Conservation (phyloP, 1,140 invertebrate species). For the Panagrolaimus sp. region DNA sequence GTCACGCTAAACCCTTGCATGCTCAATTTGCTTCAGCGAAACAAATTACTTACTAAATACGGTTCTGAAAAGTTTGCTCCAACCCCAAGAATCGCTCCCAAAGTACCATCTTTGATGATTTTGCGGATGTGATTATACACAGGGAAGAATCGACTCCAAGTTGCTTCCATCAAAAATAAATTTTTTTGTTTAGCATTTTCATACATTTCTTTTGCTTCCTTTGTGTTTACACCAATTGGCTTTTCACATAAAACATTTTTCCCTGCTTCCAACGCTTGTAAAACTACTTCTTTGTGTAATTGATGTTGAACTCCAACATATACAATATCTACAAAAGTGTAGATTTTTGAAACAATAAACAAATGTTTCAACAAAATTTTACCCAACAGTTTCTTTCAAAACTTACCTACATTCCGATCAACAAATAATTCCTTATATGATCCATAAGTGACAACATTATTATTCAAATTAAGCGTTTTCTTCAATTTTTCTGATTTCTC, state of each 20-base stretch:
- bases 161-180: slow-evolving; percentile 30
- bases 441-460: slow-evolving; percentile 21
- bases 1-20: too few species aligned
- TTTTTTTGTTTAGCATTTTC: slow-evolving; percentile 26
- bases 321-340: slow-evolving; percentile 25
- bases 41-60: too few species aligned
- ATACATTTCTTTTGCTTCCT: slow-evolving; percentile 48
- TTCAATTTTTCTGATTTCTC: slow-evolving; percentile 17
- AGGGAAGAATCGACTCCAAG: too few species aligned
- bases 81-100: too few species aligned
- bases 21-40: too few species aligned
- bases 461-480: neutral
- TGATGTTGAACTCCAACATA: slow-evolving; percentile 31
- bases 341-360: neutral
- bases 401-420: slow-evolving; percentile 21
- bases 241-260: slow-evolving; percentile 80
- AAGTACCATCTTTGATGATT: too few species aligned
- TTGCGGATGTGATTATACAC: too few species aligned
- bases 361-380: neutral
- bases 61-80: too few species aligned
- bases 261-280: slow-evolving; percentile 64
- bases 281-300: slow-evolving; percentile 12
- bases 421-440: slow-evolving; percentile 21
- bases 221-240: slow-evolving; percentile 70
- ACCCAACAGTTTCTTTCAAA: too few species aligned